Percentiles rank a stretch among this genome's conserved stretches.
Conservation (phyloP, 2,797 vertebrate genomes). For the Clarias laeviceps region DNA sequence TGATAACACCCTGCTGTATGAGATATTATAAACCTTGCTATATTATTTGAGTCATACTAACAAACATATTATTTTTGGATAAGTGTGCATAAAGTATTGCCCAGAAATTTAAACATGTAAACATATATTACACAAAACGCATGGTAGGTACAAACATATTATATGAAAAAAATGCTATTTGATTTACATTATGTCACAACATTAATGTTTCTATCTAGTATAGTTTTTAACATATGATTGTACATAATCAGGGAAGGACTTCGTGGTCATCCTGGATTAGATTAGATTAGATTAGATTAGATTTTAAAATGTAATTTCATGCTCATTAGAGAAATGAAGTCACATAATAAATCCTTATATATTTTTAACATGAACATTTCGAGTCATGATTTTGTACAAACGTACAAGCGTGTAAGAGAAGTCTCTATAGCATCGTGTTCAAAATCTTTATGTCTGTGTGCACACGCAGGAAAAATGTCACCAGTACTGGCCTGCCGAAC, state of each 20-base stretch:
- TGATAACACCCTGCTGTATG: background rate
- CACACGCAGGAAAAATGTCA: slow-evolving; percentile 91
- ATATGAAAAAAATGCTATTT: too few relatives aligned
- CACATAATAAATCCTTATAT: background rate
- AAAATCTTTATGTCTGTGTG: background rate
- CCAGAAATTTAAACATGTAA: too few relatives aligned
- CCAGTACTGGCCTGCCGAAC: slow-evolving; percentile 97
- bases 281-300: background rate
- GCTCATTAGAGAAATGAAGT: background rate
- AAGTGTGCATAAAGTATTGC: too few relatives aligned
- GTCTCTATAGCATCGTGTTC: background rate
- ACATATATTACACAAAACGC: too few relatives aligned
- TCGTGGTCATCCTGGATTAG: too few relatives aligned
- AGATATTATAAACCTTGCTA: background rate
- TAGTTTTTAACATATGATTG: too few relatives aligned
- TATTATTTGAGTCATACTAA: background rate
- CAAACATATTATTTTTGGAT: background rate
- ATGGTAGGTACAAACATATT: too few relatives aligned
- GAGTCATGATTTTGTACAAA: background rate
- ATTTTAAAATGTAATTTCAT: background rate
- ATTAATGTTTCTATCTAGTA: too few relatives aligned
- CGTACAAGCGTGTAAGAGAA: background rate
- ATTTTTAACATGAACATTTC: background rate
- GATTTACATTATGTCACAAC: too few relatives aligned
- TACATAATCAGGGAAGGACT: too few relatives aligned